phyloP scores from a whole-genome alignment of 2,888 invertebrate species.

The Sinhomidia bicolor region DNA sequence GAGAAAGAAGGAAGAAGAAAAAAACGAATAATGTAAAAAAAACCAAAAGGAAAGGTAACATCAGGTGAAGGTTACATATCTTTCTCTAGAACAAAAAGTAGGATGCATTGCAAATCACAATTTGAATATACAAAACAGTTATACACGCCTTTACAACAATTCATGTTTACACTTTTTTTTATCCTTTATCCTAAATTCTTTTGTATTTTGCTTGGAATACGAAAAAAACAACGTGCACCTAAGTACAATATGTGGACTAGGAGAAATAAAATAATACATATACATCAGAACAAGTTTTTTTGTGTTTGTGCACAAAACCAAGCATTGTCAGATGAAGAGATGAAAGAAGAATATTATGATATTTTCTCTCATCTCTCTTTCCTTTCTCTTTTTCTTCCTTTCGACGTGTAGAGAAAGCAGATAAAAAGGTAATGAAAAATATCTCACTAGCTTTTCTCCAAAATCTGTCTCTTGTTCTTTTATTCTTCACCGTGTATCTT shows the following conservation, averaged over 20 bases:
- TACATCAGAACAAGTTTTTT: not conserved
- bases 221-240: too few relatives aligned
- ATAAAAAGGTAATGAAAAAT: not conserved
- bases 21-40: too few relatives aligned
- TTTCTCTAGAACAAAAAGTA: not conserved
- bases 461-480: not conserved
- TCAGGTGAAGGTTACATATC: conserved; percentile 27
- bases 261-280: not conserved
- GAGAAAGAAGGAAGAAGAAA: not conserved
- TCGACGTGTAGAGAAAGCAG: not conserved
- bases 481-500: not conserved
- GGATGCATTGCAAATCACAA: not conserved
- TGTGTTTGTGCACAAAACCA: not conserved
- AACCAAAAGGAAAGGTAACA: not conserved
- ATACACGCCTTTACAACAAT: not conserved
- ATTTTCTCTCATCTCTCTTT: not conserved
- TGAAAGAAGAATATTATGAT: not conserved
- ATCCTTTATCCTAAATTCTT: not conserved
- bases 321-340: conserved; percentile 8
- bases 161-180: not conserved
- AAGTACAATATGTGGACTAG: not conserved
- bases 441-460: not conserved
- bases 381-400: not conserved
- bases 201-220: not conserved
- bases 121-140: not conserved